Evolutionary conservation across 2,888 invertebrate species (phyloP).

Genomic region (Amphipoea oculea): DNA sequence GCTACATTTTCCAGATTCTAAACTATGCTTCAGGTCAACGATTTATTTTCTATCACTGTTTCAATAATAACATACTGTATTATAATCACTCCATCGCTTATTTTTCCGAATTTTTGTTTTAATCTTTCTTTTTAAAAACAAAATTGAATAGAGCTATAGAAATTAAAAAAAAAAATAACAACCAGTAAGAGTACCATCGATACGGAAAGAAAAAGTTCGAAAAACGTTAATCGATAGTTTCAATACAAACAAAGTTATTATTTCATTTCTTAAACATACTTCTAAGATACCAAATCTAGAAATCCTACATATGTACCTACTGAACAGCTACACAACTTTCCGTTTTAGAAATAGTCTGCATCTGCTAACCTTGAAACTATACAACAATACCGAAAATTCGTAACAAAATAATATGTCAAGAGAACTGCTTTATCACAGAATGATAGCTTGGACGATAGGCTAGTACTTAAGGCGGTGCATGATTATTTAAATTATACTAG

Average conservation of each 20-base stretch:
- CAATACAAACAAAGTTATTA: background rate
- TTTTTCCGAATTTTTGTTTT: background rate
- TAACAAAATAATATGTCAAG: background rate
- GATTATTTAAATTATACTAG: background rate
- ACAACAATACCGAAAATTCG: background rate
- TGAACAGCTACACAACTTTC: background rate
- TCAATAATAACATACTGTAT: background rate
- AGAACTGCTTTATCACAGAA: constrained; percentile 19
- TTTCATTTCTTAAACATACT: background rate
- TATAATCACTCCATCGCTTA: background rate
- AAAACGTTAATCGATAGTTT: no score
- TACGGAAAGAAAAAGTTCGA: background rate
- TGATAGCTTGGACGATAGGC: constrained; percentile 8
- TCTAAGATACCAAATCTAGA: background rate
- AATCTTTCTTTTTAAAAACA: background rate
- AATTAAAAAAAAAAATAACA: background rate
- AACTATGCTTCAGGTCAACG: constrained; percentile 42
- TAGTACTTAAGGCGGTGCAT: background rate
- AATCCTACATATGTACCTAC: no score
- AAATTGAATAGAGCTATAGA: background rate
- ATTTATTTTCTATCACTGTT: constrained; percentile 36
- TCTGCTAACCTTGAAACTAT: constrained; percentile 3
- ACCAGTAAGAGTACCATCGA: background rate
- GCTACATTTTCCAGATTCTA: constrained; percentile 41
- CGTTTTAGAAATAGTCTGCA: background rate